These are phyloP conservation scores for Macrophya annulata DNA, from an alignment of 2,888 invertebrate genomes.

Conservation along the genomic window DNA sequence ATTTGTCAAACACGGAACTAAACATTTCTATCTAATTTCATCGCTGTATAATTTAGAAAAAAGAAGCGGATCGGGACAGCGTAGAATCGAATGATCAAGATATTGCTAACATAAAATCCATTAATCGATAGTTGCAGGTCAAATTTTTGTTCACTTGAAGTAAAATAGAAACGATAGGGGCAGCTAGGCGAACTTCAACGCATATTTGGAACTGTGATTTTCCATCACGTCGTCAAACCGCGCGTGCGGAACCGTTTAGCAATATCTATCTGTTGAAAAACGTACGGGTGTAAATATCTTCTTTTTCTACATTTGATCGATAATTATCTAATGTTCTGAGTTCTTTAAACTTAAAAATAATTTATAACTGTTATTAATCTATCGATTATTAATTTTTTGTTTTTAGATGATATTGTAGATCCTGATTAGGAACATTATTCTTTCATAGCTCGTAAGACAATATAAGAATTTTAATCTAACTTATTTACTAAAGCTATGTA, in stretches of 20 bases:
- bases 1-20: neutral
- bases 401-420: neutral
- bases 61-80: neutral
- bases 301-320: neutral
- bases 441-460: neutral
- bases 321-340: neutral
- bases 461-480: neutral
- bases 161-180: neutral
- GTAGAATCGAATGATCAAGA: neutral
- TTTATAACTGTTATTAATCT: neutral
- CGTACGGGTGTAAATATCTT: neutral
- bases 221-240: constrained; percentile 30
- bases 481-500: neutral
- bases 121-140: neutral
- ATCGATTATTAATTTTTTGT: neutral
- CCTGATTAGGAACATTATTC: neutral
- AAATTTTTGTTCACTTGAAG: constrained; percentile 11
- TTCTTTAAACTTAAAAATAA: neutral
- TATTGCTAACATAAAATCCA: neutral
- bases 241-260: constrained; percentile 28
- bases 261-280: neutral
- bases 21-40: neutral
- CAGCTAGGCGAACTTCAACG: neutral
- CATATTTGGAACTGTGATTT: neutral
- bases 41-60: neutral